These are phyloP conservation scores for Chymomyza costata DNA, from an alignment of 1,140 invertebrate species.

Conservation along the genomic window DNA sequence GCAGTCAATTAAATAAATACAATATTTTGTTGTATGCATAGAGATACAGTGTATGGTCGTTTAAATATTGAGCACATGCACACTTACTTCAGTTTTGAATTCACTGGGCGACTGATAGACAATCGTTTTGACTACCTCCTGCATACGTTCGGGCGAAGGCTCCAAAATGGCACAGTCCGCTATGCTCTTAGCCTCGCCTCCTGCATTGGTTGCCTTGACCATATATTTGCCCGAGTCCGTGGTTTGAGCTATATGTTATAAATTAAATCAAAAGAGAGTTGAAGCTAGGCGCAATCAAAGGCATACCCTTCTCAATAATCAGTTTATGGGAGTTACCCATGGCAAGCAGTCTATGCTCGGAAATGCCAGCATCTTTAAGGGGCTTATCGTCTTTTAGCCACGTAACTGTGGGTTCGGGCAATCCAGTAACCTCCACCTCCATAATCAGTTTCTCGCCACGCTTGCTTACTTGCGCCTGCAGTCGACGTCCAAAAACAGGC, in stretches of 20 bases:
- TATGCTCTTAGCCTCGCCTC: constrained; percentile 85
- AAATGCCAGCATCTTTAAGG: constrained; percentile 76
- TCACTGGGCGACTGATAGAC: constrained; percentile 77
- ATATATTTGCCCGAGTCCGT: constrained; percentile 84
- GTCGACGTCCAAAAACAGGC: constrained; percentile 86
- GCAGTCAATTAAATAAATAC: constrained; percentile 2
- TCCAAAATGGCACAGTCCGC: constrained; percentile 86
- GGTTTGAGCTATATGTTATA: constrained; percentile 64
- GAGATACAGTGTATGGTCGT: background rate
- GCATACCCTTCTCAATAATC: constrained; percentile 82
- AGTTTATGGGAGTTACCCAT: constrained; percentile 82
- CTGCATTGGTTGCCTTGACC: constrained; percentile 83
- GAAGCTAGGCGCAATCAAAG: background rate
- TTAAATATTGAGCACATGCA: constrained; percentile 74
- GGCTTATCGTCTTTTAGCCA: constrained; percentile 85
- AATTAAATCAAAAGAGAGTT: constrained; percentile 3
- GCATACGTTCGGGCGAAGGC: constrained; percentile 81
- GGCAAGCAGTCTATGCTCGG: constrained; percentile 77
- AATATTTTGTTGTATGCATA: background rate
- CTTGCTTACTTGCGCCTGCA: constrained; percentile 86
- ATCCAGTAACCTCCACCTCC: constrained; percentile 87
- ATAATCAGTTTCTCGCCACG: constrained; percentile 84
- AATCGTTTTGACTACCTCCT: constrained; percentile 81
- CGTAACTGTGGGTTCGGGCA: constrained; percentile 82
- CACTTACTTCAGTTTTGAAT: constrained; percentile 74